These are phyloP conservation scores for Limnephilus auricula DNA, from an alignment of 2,888 invertebrate genomes.

Conservation along the genomic window DNA sequence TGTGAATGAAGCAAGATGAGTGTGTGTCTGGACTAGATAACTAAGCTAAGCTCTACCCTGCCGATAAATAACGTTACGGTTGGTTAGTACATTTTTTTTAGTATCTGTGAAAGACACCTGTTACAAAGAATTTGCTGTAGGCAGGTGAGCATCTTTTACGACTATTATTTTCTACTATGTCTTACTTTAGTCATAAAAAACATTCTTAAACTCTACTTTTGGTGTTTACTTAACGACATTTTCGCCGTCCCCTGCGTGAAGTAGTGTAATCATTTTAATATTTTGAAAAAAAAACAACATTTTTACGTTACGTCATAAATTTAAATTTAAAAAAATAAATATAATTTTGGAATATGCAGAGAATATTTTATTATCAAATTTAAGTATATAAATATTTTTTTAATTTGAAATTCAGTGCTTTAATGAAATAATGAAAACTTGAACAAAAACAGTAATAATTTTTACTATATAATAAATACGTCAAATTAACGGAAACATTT, in stretches of 20 bases:
- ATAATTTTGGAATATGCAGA: background rate
- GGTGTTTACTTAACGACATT: background rate
- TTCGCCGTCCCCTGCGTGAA: background rate
- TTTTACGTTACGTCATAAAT: background rate
- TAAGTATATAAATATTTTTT: too few species aligned
- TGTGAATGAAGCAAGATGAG: background rate
- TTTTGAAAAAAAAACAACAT: background rate
- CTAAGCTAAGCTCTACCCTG: background rate
- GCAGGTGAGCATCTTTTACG: background rate
- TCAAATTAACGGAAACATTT: too few species aligned
- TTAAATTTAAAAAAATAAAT: background rate
- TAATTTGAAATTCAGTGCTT: too few species aligned
- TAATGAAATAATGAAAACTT: too few species aligned
- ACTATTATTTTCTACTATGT: background rate
- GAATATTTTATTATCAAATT: too few species aligned
- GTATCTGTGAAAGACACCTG: background rate
- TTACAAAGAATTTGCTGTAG: background rate
- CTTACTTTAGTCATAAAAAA: background rate
- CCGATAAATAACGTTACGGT: background rate
- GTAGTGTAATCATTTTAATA: background rate
- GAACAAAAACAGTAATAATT: too few species aligned
- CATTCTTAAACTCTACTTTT: background rate
- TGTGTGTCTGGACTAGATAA: background rate
- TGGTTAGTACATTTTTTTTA: too few species aligned
- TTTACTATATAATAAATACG: too few species aligned